Evolutionary conservation across 92 coral and sea anemone species (phyloP).

Genomic region (Epizoanthus ramosus): DNA sequence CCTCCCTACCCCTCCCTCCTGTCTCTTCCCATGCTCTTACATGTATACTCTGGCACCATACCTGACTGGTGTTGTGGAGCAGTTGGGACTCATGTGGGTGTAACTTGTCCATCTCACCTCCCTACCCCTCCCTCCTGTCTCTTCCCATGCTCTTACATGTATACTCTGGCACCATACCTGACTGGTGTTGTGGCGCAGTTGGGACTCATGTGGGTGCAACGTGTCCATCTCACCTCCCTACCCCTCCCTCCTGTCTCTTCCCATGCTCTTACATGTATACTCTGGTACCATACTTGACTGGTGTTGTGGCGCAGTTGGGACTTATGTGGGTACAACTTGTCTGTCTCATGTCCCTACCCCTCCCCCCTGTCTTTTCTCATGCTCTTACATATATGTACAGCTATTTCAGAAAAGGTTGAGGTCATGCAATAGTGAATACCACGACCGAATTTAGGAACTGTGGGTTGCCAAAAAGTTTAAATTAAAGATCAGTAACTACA

Average conservation of each 20-base stretch:
- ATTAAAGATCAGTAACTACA: too few species aligned
- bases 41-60: too few species aligned
- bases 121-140: not conserved
- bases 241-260: not conserved
- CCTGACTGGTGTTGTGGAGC: conserved; percentile 89
- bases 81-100: conserved; percentile 79
- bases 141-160: not conserved
- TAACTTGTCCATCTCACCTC: conserved; percentile 66
- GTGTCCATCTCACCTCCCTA: not conserved
- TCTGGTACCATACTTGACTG: conserved; percentile 66
- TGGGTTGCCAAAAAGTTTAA: too few species aligned
- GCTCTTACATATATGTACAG: too few species aligned
- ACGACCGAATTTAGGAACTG: too few species aligned
- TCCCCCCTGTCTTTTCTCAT: too few species aligned
- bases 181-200: conserved; percentile 74
- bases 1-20: not conserved
- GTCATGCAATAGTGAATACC: too few species aligned
- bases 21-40: not conserved
- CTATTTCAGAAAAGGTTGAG: too few species aligned
- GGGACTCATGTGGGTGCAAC: conserved; percentile 74
- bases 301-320: conserved; percentile 71
- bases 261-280: not conserved
- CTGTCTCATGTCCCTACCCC: conserved; percentile 52
- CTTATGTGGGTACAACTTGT: conserved; percentile 76
- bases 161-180: conserved; percentile 62